Conservation (phyloP, 2,888 invertebrate genomes). For the Tortrix viridana region DNA sequence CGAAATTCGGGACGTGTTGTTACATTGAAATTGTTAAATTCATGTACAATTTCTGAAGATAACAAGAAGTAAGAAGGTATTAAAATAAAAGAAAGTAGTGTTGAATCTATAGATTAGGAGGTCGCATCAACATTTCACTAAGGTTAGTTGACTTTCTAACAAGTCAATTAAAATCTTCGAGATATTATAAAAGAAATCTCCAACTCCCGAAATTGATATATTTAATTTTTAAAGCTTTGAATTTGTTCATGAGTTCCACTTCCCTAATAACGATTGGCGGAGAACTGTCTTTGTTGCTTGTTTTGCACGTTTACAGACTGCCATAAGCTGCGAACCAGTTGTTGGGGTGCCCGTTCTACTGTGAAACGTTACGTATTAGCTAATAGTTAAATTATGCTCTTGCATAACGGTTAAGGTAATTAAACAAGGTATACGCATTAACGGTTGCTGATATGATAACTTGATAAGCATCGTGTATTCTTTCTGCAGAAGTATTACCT, state of each 20-base stretch:
- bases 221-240: too few relatives aligned
- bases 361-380: slow-evolving; percentile 31
- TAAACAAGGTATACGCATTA: slow-evolving; percentile 23
- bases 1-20: background rate
- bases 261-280: too few relatives aligned
- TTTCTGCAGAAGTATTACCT: background rate
- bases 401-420: slow-evolving; percentile 31
- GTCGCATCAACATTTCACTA: too few relatives aligned
- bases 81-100: too few relatives aligned
- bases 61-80: too few relatives aligned
- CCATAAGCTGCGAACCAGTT: slow-evolving; percentile 8
- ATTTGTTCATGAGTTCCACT: too few relatives aligned
- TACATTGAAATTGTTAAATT: background rate
- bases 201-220: too few relatives aligned
- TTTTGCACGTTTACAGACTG: background rate
- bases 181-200: too few relatives aligned
- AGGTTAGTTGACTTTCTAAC: too few relatives aligned
- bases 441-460: background rate
- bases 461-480: background rate
- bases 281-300: background rate
- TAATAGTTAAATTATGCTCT: slow-evolving; percentile 29
- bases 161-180: too few relatives aligned
- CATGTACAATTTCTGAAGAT: background rate
- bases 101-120: too few relatives aligned
- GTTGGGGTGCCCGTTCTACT: slow-evolving; percentile 32